A percentile compares a stretch with the other conserved stretches of the same genome.
Evolutionary conservation across 2,113 vertebrate genomes (phyloP).

Genomic region (Chitala chitala): DNA sequence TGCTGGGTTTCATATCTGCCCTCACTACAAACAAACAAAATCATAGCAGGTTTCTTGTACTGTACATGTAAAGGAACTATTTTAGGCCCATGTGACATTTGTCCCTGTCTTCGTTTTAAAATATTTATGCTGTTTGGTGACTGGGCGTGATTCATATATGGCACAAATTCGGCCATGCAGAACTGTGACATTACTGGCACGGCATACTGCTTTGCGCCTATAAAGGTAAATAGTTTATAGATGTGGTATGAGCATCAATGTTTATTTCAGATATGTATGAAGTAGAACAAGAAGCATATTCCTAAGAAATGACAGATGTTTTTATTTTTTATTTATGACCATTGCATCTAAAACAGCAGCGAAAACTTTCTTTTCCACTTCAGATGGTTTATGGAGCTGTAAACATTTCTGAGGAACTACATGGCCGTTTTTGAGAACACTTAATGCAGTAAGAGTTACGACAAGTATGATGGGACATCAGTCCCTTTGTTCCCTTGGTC

Average conservation of each 20-base stretch:
- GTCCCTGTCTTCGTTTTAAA: slow-evolving; percentile 38
- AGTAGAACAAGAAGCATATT: no score
- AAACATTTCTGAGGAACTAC: no score
- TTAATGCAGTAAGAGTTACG: no score
- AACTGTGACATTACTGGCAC: background rate
- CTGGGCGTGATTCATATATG: background rate
- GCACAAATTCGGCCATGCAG: background rate
- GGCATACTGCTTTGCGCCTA: background rate
- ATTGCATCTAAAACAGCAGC: no score
- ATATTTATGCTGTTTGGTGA: background rate
- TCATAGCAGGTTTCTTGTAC: slow-evolving; percentile 73
- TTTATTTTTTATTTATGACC: no score
- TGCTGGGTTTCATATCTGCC: slow-evolving; percentile 68
- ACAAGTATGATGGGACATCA: no score
- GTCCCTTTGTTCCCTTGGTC: no score
- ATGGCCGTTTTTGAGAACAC: no score
- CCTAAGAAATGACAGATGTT: no score
- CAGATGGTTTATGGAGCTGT: no score
- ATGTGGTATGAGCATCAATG: background rate
- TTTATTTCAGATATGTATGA: background rate
- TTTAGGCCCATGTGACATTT: slow-evolving; percentile 49
- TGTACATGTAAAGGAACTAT: slow-evolving; percentile 57
- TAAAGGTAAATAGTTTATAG: background rate
- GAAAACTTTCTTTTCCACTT: no score
- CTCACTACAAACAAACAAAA: slow-evolving; percentile 65